Evolutionary conservation across 2,113 vertebrate genomes (phyloP).

Genomic region (Ictalurus furcatus): DNA sequence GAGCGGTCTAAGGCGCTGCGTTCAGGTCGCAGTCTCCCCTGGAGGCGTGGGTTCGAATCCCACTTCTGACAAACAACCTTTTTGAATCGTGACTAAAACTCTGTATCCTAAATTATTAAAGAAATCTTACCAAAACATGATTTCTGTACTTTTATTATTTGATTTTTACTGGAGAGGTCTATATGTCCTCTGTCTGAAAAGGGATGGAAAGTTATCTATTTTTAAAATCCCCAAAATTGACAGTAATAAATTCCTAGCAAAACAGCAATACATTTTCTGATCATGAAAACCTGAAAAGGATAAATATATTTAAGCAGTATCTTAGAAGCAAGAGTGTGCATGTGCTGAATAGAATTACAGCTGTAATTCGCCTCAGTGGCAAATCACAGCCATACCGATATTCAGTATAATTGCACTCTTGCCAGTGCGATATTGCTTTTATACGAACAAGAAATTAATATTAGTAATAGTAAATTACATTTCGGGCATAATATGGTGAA

Average conservation of each 20-base stretch:
- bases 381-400: background rate
- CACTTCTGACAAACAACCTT: conserved; percentile 46
- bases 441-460: background rate
- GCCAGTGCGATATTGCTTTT: background rate
- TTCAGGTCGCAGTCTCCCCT: conserved; percentile 63
- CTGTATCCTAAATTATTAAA: background rate
- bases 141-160: background rate
- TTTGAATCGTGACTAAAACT: background rate
- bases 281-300: background rate
- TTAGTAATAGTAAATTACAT: background rate
- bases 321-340: background rate
- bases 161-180: background rate
- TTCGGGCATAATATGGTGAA: background rate
- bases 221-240: background rate
- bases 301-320: background rate
- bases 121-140: background rate
- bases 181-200: background rate
- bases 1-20: conserved; percentile 67
- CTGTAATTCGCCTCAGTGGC: background rate
- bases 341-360: background rate
- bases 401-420: background rate
- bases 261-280: background rate
- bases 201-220: background rate
- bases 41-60: conserved; percentile 66
- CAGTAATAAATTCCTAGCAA: background rate